Percentiles rank a stretch among this genome's conserved stretches.
phyloP scores from a whole-genome alignment of 1,140 invertebrate species.

The Vanessa tameamea region DNA sequence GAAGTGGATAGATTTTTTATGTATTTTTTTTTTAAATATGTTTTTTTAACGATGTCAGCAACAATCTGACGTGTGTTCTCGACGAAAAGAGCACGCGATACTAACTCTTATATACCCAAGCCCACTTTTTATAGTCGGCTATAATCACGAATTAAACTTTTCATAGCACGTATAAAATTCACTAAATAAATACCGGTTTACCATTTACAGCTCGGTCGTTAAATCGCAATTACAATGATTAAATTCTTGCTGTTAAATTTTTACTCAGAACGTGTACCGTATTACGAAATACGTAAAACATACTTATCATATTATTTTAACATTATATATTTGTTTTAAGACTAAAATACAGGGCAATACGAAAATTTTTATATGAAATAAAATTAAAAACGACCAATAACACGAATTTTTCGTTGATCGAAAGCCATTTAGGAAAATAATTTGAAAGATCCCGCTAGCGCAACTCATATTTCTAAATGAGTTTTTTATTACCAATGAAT shows the following conservation, averaged over 20 bases:
- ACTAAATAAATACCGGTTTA: slow-evolving; percentile 33
- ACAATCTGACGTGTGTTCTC: background rate
- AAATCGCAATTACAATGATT: slow-evolving; percentile 29
- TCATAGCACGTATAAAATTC: slow-evolving; percentile 36
- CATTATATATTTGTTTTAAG: background rate
- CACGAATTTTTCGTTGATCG: slow-evolving; percentile 1
- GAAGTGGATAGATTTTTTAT: too few relatives aligned
- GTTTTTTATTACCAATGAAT: slow-evolving; percentile 57
- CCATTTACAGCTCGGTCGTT: slow-evolving; percentile 30
- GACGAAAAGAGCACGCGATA: slow-evolving; percentile 13
- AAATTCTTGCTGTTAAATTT: background rate
- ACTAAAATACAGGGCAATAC: background rate
- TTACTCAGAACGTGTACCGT: background rate
- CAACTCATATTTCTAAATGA: slow-evolving; percentile 44
- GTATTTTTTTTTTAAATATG: too few relatives aligned
- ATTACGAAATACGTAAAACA: too few relatives aligned
- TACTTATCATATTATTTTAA: too few relatives aligned
- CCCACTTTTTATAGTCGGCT: slow-evolving; percentile 28
- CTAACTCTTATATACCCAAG: slow-evolving; percentile 12
- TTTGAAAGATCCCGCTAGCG: slow-evolving; percentile 28
- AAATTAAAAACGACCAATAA: slow-evolving; percentile 2
- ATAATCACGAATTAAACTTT: slow-evolving; percentile 39
- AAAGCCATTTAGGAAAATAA: slow-evolving; percentile 34
- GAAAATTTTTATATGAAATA: background rate
- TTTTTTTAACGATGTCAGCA: too few relatives aligned